Percentiles rank a stretch among this genome's conserved stretches.
phyloP scores from a whole-genome alignment of 1,140 invertebrate species.

The Nebria ingens region DNA sequence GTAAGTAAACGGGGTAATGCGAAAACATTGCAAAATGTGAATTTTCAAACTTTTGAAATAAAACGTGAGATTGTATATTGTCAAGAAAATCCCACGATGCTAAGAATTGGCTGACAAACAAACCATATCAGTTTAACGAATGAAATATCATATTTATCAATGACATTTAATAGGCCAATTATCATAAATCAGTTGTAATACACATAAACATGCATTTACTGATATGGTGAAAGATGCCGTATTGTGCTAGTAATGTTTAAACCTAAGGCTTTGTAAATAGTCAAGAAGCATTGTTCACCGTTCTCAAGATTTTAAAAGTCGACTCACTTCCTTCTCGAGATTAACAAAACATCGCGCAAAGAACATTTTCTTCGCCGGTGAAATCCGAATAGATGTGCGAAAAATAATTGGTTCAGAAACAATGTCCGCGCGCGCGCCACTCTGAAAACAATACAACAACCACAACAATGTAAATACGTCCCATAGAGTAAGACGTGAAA shows the following conservation, averaged over 20 bases:
- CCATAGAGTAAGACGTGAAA: neutral
- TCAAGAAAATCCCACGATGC: too few species aligned
- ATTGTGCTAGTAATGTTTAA: too few species aligned
- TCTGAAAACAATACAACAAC: neutral
- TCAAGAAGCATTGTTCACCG: neutral
- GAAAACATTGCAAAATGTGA: too few species aligned
- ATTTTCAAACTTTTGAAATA: too few species aligned
- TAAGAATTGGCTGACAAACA: too few species aligned
- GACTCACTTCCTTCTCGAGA: neutral
- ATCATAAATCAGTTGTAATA: neutral
- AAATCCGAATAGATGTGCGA: neutral
- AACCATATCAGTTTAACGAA: neutral
- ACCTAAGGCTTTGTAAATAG: neutral
- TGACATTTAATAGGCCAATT: neutral
- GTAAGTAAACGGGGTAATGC: too few species aligned
- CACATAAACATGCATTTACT: neutral
- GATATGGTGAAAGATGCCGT: too few species aligned
- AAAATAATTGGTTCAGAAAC: constrained; percentile 3
- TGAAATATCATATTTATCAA: neutral
- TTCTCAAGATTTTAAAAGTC: neutral
- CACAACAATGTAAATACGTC: too few species aligned
- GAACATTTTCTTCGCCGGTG: neutral
- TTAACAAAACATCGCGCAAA: neutral
- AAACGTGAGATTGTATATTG: too few species aligned
- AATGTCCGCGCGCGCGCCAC: neutral